Base-by-base conservation (phyloP, 2,113 vertebrate species). In the Cyrtonyx montezumae region DNA sequence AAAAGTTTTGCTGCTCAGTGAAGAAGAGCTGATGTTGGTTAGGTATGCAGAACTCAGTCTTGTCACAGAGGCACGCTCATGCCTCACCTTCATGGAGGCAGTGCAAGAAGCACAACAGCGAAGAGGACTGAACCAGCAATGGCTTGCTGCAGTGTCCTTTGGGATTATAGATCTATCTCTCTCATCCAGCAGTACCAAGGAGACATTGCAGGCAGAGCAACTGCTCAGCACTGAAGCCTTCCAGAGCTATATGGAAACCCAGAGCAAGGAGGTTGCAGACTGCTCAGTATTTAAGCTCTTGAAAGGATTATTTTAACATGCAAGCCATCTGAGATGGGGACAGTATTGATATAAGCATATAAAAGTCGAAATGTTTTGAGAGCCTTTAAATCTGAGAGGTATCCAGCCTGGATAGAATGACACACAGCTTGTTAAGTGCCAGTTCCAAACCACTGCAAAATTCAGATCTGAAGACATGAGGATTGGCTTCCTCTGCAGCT, bases 291-390 rank as follows among this genome's bases (percentile, higher is more conserved):
- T 78, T 75, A 62, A 75, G 46, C 32, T 81, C 79, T 65, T 55
- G 34, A 55, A 62, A 67, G 23, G 37, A 42, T 62, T 37, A 30
- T 88, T 71, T 59, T 62, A 62, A 84, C 8, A 25, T 67, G 21
- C 12, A 20, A 63, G 40, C 69, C 21, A 3, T 55, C 80, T 87
- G 88, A 42, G 62, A 51, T 83, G 34, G 48, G 26, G 32, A 18
- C 11, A 53, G 25, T 34, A 19, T 53, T 40, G 71, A 13, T 45
- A 49, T 37, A 78, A 78, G 80, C 34, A 32, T n/a, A 51, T 67
- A 43, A 45, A 77, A 69, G 71, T 89, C 63, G 90, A 37, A 71
- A 36, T 68, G 23, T 75, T 86, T 82, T 43, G 77, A 93, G 68
- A 70, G 32, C 19, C 48, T 84, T 19, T 88, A 79, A 82, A 79